Base-by-base conservation (phyloP, 2,797 vertebrate genomes). In the Buceros bicornis region DNA sequence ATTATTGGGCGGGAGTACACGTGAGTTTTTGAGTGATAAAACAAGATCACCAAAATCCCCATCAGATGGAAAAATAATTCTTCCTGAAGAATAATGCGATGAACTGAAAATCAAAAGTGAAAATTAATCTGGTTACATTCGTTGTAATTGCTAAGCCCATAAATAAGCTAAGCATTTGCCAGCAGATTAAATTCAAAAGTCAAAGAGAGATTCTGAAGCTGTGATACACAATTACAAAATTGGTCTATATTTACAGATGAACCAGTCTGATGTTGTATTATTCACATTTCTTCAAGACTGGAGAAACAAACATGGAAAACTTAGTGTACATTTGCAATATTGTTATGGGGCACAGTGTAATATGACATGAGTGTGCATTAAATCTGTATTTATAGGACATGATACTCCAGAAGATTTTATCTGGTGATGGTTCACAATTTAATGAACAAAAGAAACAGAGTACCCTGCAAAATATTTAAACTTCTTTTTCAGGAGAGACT, bases 301-400 rank as follows among this genome's bases (percentile, higher is more conserved):
- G 29, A 54, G 16, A 45, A 65, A 28, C 35, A 87, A 70, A 50
- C 16, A 60, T 26, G 2, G 79, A 87, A 74, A 57, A 50, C 8
- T 57, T 47, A 47, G 9, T 22, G 4, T 14, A 40, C 0, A 0
- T 51, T 64, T 72, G 37, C 42, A 82, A 40, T 40, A 28, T 6
- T 31, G 10, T 21, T 37, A 72, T 69, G 25, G 50, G 8, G 4
- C 26, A 72, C 24, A 54, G 7, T 9, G 11, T 16, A 70, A 40
- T 40, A 10, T 16, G 10, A 25, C 16, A 47, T 47, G 69, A 64
- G 10, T 18, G 10, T 35, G 40, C 8, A n/a, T 50, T 67, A 67
- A 74, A 67, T 70, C 20, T 33, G 16, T 53, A 67, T 15, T 64
- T 64, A 42, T 9, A 72, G 11, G 16, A 67, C 6, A 18, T 25